Conservation (phyloP, 2,888 invertebrate species). For the Malacosoma neustria region DNA sequence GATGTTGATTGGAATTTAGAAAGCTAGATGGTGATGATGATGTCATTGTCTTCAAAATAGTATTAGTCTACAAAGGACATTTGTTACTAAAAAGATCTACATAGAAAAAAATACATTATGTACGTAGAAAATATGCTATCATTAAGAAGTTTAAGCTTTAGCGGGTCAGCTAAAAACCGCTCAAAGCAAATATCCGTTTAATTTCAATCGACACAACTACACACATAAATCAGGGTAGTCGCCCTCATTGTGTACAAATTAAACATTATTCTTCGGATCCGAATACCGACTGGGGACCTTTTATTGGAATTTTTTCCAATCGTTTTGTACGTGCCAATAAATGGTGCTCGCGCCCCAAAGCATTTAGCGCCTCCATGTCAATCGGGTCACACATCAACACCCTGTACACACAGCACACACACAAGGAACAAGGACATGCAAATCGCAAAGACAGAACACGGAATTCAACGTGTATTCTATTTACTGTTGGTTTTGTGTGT, state of each 20-base stretch:
- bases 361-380: conserved; percentile 64
- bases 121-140: too few species aligned
- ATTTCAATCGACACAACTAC: conserved; percentile 1
- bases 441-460: conserved; percentile 63
- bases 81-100: too few species aligned
- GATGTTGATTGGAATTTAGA: too few species aligned
- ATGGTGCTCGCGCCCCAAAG: conserved; percentile 56
- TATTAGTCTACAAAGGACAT: too few species aligned
- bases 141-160: too few species aligned
- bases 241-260: conserved; percentile 56
- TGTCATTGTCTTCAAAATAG: too few species aligned
- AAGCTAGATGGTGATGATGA: too few species aligned
- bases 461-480: conserved; percentile 66
- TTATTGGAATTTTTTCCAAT: conserved; percentile 72
- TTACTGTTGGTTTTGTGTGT: conserved; percentile 48
- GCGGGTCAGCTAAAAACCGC: not conserved
- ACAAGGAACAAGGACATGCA: conserved; percentile 41
- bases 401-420: conserved; percentile 19
- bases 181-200: not conserved
- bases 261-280: conserved; percentile 69
- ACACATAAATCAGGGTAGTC: conserved; percentile 46
- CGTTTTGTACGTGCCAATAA: conserved; percentile 69
- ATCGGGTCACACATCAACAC: conserved; percentile 34
- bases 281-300: conserved; percentile 52
- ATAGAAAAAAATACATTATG: too few species aligned